phyloP scores from a whole-genome alignment of 2,113 vertebrate species.

The Tenebrosternarchus preto region DNA sequence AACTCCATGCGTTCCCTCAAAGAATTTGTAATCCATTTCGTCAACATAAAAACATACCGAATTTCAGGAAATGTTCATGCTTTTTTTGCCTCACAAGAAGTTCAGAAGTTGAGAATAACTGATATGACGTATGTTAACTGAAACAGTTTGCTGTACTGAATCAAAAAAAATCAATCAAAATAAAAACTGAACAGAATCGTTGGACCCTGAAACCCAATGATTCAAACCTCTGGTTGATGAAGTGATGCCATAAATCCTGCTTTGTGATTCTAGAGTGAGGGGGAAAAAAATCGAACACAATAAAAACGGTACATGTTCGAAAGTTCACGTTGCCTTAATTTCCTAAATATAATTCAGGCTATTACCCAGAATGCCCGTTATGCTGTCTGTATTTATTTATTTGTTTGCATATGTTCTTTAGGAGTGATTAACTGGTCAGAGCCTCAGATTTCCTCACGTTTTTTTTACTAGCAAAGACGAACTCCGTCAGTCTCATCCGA shows the following conservation, averaged over 20 bases:
- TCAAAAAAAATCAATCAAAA: too few species aligned
- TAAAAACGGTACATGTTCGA: neutral
- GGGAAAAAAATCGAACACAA: neutral
- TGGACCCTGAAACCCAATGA: too few species aligned
- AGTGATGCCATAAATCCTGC: neutral
- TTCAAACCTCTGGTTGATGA: too few species aligned
- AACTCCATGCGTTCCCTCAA: neutral
- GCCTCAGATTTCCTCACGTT: slow-evolving; percentile 6
- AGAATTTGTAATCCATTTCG: neutral
- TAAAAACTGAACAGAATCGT: too few species aligned
- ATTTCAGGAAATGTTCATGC: too few species aligned
- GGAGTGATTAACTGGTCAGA: slow-evolving; percentile 3
- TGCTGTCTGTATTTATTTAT: too few species aligned
- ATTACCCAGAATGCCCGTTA: neutral
- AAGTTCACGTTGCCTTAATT: neutral
- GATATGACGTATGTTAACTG: too few species aligned
- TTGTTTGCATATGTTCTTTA: slow-evolving; percentile 30
- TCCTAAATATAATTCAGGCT: neutral
- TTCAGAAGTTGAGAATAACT: too few species aligned
- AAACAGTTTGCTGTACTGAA: too few species aligned
- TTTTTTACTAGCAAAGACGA: slow-evolving; percentile 16
- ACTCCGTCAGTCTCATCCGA: slow-evolving; percentile 30
- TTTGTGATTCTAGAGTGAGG: neutral
- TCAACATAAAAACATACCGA: neutral
- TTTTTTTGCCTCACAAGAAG: too few species aligned